Base-by-base conservation (phyloP, 1,140 invertebrate genomes). In the Leptinotarsa texana region DNA sequence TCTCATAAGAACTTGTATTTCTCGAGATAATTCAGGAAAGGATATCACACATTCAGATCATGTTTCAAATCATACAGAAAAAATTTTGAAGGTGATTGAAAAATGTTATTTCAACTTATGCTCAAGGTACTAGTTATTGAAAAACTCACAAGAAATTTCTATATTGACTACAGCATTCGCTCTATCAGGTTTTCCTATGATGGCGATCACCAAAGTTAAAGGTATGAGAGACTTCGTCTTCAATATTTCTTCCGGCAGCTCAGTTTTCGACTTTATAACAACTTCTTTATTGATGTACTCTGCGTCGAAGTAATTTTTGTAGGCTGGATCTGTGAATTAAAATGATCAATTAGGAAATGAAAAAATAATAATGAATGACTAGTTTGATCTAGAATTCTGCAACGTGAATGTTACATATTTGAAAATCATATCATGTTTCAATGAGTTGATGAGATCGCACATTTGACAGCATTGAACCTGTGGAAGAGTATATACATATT, bases 81-180 rank as follows among this genome's bases (percentile, higher is more conserved):
- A 11, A 42, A 42, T 42, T 11, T 2, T 11, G 33, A 11, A 42
- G 33, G 33, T 42, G 33, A 42, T 11, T 42, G 8, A 11, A 42
- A 42, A 8, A 11, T 42, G 33, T 42, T 42, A 42, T 42, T 42
- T 11, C 1, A 42, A 42, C 33, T 33, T 42, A 42, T 42, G 8
- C 0, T 42, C 33, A 2, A 42, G 8, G 8, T 11, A 42, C 33
- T 42, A 8, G 8, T 11, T 42, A 42, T 42, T 22, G 1, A n/a
- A 17, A 21, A 22, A 74, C 73, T 67, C 22, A 67, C 63, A 49
- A 8, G 15, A 18, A 48, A 73, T 76, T 42, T 74, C 33, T 11
- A 76, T 22, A 65, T 72, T 72, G 27, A 77, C 11, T 17, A 77
- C 75, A 18, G 75, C 73, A 42, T 49, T 18, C 21, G 73, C 11